Evolutionary conservation across 2,797 vertebrate species (phyloP).

Genomic region (Phrynocephalus forsythii): DNA sequence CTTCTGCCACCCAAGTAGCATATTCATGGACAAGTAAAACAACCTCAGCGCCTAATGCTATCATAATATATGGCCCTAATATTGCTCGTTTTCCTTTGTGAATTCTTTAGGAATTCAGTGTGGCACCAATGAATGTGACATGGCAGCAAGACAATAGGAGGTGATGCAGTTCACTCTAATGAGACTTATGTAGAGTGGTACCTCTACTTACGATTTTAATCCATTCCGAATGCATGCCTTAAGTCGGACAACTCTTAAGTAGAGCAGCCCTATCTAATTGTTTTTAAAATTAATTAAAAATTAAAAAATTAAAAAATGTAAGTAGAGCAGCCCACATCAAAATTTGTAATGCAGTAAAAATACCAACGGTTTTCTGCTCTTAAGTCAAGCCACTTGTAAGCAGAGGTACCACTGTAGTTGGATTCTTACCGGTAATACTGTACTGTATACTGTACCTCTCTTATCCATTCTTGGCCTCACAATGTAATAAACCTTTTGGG

Average conservation of each 20-base stretch:
- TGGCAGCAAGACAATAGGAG: constrained; percentile 27
- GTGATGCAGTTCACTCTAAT: constrained; percentile 18
- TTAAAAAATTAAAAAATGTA: too few relatives aligned
- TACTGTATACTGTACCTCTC: background rate
- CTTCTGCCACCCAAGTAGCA: constrained; percentile 39
- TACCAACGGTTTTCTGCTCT: too few relatives aligned
- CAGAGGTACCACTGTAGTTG: background rate
- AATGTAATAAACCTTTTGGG: constrained; percentile 7
- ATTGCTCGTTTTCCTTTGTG: constrained; percentile 39
- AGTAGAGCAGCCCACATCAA: too few relatives aligned
- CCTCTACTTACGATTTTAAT: too few relatives aligned
- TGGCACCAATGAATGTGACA: constrained; percentile 32
- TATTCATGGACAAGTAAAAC: constrained; percentile 17
- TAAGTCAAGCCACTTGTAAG: too few relatives aligned
- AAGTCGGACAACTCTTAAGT: too few relatives aligned
- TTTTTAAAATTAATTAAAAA: too few relatives aligned
- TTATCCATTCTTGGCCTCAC: background rate
- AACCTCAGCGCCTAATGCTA: constrained; percentile 11
- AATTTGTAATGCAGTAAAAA: too few relatives aligned
- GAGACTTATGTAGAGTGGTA: constrained; percentile 1
- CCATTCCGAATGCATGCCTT: too few relatives aligned
- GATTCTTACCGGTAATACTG: background rate
- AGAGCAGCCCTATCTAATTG: too few relatives aligned
- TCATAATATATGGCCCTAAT: constrained; percentile 17
- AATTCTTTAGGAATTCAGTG: constrained; percentile 19